Percentiles rank a stretch among this genome's conserved stretches.
phyloP scores from a whole-genome alignment of 2,113 vertebrate genomes.

The Pontoporia blainvillei region DNA sequence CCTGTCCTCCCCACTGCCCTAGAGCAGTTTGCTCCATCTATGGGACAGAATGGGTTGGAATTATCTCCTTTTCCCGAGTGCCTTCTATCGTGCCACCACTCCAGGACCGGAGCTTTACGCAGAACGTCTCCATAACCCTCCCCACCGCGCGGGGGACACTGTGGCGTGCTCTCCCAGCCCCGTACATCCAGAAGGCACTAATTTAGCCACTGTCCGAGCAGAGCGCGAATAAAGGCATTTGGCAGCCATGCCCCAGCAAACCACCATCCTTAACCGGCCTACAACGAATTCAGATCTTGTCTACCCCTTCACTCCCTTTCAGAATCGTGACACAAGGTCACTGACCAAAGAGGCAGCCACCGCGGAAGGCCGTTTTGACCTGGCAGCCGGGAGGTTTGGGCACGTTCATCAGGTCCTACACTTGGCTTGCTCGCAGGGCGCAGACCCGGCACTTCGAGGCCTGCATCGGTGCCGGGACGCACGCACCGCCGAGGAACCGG shows the following conservation, averaged over 20 bases:
- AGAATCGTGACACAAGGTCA: neutral
- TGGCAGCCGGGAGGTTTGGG: neutral
- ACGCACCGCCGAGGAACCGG: accelerated
- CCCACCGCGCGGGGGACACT: accelerated
- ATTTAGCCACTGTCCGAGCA: no score
- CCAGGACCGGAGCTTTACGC: neutral
- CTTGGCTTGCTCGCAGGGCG: neutral
- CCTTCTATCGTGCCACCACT: neutral
- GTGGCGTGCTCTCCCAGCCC: accelerated
- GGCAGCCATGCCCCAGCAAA: neutral
- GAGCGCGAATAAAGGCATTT: neutral
- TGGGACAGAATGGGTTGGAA: neutral
- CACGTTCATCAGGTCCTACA: neutral
- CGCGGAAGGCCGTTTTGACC: neutral
- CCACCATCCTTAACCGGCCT: neutral
- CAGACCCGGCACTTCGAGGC: neutral
- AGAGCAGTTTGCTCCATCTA: neutral
- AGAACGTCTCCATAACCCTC: neutral
- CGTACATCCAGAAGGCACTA: neutral
- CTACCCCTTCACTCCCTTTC: neutral
- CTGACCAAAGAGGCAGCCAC: neutral
- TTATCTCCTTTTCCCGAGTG: neutral
- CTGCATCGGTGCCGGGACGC: accelerated
- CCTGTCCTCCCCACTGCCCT: neutral
- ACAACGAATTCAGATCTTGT: neutral